phyloP scores from a whole-genome alignment of 2,888 invertebrate genomes.

The Meiosimyza decipiens region DNA sequence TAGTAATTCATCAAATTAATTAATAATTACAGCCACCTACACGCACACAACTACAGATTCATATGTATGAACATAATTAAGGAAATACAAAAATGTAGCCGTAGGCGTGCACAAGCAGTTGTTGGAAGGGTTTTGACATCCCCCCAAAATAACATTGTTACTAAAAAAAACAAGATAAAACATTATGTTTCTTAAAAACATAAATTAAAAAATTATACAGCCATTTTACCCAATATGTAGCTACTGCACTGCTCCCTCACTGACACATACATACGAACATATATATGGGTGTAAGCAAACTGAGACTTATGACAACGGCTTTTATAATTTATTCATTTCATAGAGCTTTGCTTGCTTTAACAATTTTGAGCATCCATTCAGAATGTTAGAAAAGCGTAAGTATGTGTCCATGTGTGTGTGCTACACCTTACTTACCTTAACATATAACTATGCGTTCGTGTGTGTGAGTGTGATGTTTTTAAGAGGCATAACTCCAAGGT shows the following conservation, averaged over 20 bases:
- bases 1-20: constrained; percentile 23
- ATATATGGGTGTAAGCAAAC: not conserved
- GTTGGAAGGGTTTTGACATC: no score
- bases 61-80: no score
- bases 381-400: not conserved
- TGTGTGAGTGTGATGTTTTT: not conserved
- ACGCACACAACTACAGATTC: not conserved
- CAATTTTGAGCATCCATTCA: not conserved
- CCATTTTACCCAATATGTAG: not conserved
- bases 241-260: not conserved
- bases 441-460: no score
- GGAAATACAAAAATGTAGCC: no score
- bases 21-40: constrained; percentile 10
- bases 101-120: no score
- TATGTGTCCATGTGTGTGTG: not conserved
- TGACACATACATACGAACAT: not conserved
- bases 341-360: not conserved
- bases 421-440: not conserved
- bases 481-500: not conserved
- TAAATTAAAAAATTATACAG: no score
- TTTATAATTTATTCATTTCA: constrained; percentile 24
- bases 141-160: no score
- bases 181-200: no score
- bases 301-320: constrained; percentile 1
- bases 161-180: no score